A percentile compares a stretch with the other conserved stretches of the same genome.
phyloP scores from a whole-genome alignment of 2,113 vertebrate species.

The Saccopteryx bilineata region DNA sequence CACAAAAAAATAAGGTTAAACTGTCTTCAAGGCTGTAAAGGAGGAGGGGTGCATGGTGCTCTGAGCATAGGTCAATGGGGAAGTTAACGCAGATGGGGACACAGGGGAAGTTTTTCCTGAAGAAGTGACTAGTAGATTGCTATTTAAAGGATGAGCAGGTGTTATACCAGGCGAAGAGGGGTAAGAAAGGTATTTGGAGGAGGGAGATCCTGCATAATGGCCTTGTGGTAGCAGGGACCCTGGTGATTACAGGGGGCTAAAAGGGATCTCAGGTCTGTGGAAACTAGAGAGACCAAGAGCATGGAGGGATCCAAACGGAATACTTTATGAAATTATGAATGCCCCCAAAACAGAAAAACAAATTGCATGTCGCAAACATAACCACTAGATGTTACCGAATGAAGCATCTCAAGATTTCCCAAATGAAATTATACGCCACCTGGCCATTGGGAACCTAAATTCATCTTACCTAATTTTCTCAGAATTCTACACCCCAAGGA shows the following conservation, averaged over 20 bases:
- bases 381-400: background rate
- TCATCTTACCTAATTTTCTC: background rate
- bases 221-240: background rate
- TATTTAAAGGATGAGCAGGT: background rate
- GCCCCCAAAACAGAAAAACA: background rate
- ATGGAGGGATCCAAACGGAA: background rate
- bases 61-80: background rate
- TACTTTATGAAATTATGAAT: constrained; percentile 3
- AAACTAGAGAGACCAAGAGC: background rate
- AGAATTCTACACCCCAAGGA: background rate
- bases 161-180: background rate
- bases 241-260: background rate
- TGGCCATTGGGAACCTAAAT: background rate
- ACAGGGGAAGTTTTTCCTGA: background rate
- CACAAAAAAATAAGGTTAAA: background rate
- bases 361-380: background rate
- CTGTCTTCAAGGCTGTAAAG: background rate
- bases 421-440: background rate
- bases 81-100: background rate
- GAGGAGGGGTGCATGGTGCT: background rate
- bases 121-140: background rate
- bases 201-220: background rate
- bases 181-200: background rate
- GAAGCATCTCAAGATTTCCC: background rate
- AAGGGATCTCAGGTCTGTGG: background rate